Base-by-base conservation (phyloP, 2,888 invertebrate species). In the Portevinia maculata region DNA sequence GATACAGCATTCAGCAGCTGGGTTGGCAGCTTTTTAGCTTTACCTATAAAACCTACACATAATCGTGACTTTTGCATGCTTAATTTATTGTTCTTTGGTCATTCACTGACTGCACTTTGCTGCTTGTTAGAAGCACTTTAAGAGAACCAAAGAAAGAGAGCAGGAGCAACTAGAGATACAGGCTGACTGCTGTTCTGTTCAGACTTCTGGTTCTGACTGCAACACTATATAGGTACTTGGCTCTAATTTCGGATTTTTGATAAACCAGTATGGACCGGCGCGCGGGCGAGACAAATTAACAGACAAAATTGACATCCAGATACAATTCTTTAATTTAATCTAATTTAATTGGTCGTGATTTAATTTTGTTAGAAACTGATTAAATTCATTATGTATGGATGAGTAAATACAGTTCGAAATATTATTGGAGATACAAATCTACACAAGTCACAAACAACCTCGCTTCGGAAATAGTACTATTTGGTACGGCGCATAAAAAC, bases 1-100 rank as follows among this genome's bases (percentile, higher is more conserved):
- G 39, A 75, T 83, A 71, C 71, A 71, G 67, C 71, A 73, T 83
- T 83, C 78, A 83, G 83, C 83, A 83, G 83, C 83, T 74, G 81
- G 39, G 76, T 32, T 60, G 24, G 7, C 7, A 75, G 69, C 75
- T 75, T 79, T 57, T 55, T 28, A 59, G 65, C 79, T 71, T 71
- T 64, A 5, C 24, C 24, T 24, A 39, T 53, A 48, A 21, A 52
- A 32, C 34, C 60, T 41, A 64, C 69, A 75, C 81, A 75, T 81
- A 83, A 83, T 76, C 81, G 59, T 67, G 50, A 52, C 81, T 81
- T 81, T 75, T 13, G 19, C 8, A 34, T 52, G 60, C 44, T 71
- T 37, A 62, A 70, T 50, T n/a, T n/a, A 34, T 34, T 34, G 37
- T 28, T 57, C 34, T 24, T 28, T 41, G 44, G 39, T 41, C 60